Evolutionary conservation across 2,888 invertebrate genomes (phyloP).

Genomic region (Napeogenes inachia): DNA sequence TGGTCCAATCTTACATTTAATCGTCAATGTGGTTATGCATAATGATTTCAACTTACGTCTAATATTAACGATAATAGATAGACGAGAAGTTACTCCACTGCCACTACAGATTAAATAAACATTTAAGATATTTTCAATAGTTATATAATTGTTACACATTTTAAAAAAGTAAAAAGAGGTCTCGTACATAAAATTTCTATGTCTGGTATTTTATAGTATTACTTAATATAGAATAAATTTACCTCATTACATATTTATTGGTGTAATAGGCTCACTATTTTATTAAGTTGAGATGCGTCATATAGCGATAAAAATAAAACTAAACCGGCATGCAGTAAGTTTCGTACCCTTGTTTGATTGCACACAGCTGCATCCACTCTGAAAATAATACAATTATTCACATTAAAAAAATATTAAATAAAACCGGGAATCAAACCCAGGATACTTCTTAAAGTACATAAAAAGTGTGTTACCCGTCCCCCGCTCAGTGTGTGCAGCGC

Average conservation of each 20-base stretch:
- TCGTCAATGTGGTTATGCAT: slow-evolving; percentile 28
- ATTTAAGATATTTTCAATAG: slow-evolving; percentile 9
- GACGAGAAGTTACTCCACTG: slow-evolving; percentile 33
- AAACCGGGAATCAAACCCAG: too few species aligned
- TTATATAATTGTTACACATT: slow-evolving; percentile 4
- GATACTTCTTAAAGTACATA: too few species aligned
- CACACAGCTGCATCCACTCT: slow-evolving; percentile 67
- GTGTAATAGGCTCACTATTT: slow-evolving; percentile 28
- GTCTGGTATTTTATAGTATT: slow-evolving; percentile 21
- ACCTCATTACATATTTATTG: slow-evolving; percentile 17
- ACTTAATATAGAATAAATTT: slow-evolving; percentile 23
- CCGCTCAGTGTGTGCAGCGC: slow-evolving; percentile 68
- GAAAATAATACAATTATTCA: slow-evolving; percentile 5
- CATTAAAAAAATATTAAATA: too few species aligned
- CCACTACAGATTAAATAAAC: slow-evolving; percentile 30
- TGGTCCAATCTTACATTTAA: slow-evolving; percentile 29
- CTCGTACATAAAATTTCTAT: slow-evolving; percentile 17
- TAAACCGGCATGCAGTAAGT: slow-evolving; percentile 67
- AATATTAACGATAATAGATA: slow-evolving; percentile 27
- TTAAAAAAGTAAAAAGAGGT: slow-evolving; percentile 9
- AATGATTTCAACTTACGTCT: slow-evolving; percentile 31
- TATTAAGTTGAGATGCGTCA: slow-evolving; percentile 55
- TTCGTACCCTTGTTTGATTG: slow-evolving; percentile 65
- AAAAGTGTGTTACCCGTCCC: not conserved
- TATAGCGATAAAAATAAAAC: slow-evolving; percentile 63